Evolutionary conservation across 2,797 vertebrate genomes (phyloP).

Genomic region (Gouania willdenowi): DNA sequence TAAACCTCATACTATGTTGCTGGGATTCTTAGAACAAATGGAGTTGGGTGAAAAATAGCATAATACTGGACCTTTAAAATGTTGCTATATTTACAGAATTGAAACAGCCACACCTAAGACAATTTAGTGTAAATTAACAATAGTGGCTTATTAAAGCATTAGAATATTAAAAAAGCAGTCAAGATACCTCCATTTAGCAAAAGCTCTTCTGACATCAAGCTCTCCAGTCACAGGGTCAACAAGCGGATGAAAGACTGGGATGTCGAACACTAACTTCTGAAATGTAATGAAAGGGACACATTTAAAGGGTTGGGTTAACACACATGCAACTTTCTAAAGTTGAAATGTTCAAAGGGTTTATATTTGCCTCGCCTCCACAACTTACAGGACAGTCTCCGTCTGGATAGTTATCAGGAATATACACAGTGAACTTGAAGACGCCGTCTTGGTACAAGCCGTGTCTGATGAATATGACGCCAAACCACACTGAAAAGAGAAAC

Average conservation of each 20-base stretch:
- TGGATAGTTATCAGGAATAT: conserved; percentile 98
- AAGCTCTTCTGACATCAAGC: conserved; percentile 94
- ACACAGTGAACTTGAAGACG: conserved; percentile 98
- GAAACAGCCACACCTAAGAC: too few species aligned
- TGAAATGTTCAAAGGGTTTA: background rate
- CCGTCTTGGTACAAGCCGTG: conserved; percentile 97
- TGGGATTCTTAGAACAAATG: too few species aligned
- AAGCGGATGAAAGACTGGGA: conserved; percentile 93
- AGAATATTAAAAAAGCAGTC: background rate
- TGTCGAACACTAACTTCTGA: conserved; percentile 93
- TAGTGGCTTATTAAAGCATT: too few species aligned
- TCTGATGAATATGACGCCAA: conserved; percentile 98
- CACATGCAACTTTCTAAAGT: too few species aligned
- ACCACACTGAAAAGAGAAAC: conserved; percentile 99
- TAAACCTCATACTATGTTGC: too few species aligned
- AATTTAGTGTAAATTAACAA: too few species aligned
- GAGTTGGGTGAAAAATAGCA: too few species aligned
- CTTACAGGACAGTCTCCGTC: conserved; percentile 97
- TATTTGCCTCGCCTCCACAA: too few species aligned
- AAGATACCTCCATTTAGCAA: conserved; percentile 94
- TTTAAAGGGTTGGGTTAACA: background rate
- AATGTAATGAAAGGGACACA: conserved; percentile 10
- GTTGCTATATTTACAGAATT: too few species aligned
- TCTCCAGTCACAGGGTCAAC: conserved; percentile 94
- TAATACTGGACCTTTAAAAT: too few species aligned